Evolutionary conservation across 1,140 invertebrate species (phyloP).

Genomic region (Ostrea edulis): DNA sequence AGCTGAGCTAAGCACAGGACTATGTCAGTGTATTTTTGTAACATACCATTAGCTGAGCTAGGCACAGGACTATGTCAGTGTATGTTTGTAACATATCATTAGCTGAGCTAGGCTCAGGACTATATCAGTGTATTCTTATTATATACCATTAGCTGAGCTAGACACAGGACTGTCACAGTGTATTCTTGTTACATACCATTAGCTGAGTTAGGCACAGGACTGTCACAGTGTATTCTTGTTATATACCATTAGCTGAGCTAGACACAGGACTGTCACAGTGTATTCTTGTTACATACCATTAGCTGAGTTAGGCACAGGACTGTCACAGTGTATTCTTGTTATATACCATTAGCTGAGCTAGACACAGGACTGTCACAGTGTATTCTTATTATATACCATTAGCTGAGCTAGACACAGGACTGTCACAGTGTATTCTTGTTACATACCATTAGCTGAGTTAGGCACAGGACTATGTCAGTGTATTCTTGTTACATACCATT

Average conservation of each 20-base stretch:
- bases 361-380: constrained; percentile 96
- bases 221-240: constrained; percentile 90
- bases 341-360: constrained; percentile 98
- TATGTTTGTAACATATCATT: constrained; percentile 90
- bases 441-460: constrained; percentile 98
- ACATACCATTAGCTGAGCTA: constrained; percentile 98
- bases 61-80: constrained; percentile 96
- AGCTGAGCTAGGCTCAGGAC: constrained; percentile 98
- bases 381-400: constrained; percentile 90
- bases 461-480: constrained; percentile 96
- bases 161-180: constrained; percentile 96
- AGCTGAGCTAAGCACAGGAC: constrained; percentile 98
- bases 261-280: constrained; percentile 96
- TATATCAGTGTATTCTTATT: too few species aligned
- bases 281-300: constrained; percentile 90
- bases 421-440: constrained; percentile 90
- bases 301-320: constrained; percentile 98
- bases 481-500: constrained; percentile 90
- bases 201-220: constrained; percentile 98
- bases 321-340: constrained; percentile 90
- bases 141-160: constrained; percentile 98
- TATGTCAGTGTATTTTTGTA: too few species aligned
- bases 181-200: constrained; percentile 90
- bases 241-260: constrained; percentile 98
- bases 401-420: constrained; percentile 98